These are phyloP conservation scores for Tipula unca DNA, from an alignment of 2,888 invertebrate genomes.

Conservation along the genomic window DNA sequence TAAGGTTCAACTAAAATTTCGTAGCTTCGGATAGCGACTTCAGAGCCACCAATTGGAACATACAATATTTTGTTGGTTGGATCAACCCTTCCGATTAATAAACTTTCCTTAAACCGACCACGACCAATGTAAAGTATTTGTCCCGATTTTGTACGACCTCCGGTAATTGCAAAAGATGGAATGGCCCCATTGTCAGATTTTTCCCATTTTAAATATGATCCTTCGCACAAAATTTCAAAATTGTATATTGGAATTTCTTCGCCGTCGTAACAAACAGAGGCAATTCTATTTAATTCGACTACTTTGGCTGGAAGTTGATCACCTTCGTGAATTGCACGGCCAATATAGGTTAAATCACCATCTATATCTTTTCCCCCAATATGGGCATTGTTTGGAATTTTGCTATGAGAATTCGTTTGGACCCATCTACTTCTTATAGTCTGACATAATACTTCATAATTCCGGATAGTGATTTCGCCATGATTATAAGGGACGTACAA, in stretches of 20 bases:
- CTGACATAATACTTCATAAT: conserved; percentile 39
- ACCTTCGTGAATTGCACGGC: conserved; percentile 40
- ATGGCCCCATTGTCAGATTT: conserved; percentile 29
- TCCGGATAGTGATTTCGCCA: conserved; percentile 35
- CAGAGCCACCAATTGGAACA: conserved; percentile 37
- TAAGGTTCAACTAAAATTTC: conserved; percentile 28
- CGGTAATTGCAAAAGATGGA: conserved; percentile 29
- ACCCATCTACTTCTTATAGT: background rate
- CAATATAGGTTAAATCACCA: conserved; percentile 22
- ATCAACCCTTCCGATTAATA: conserved; percentile 45
- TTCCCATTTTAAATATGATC: conserved; percentile 29
- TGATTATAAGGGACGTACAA: conserved; percentile 46
- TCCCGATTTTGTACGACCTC: conserved; percentile 42
- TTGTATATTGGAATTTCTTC: conserved; percentile 44
- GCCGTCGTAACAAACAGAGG: conserved; percentile 44
- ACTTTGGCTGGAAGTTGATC: conserved; percentile 42
- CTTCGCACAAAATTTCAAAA: conserved; percentile 39
- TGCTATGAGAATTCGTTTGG: background rate
- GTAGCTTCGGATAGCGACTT: conserved; percentile 27
- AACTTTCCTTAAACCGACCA: conserved; percentile 43
- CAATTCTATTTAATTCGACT: conserved; percentile 40
- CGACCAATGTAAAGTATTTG: conserved; percentile 49
- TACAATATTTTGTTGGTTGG: conserved; percentile 39
- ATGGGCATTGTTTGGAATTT: background rate
- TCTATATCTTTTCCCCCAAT: conserved; percentile 21